These are phyloP conservation scores for Myodes glareolus DNA, from an alignment of 2,113 vertebrate species.

Conservation along the genomic window DNA sequence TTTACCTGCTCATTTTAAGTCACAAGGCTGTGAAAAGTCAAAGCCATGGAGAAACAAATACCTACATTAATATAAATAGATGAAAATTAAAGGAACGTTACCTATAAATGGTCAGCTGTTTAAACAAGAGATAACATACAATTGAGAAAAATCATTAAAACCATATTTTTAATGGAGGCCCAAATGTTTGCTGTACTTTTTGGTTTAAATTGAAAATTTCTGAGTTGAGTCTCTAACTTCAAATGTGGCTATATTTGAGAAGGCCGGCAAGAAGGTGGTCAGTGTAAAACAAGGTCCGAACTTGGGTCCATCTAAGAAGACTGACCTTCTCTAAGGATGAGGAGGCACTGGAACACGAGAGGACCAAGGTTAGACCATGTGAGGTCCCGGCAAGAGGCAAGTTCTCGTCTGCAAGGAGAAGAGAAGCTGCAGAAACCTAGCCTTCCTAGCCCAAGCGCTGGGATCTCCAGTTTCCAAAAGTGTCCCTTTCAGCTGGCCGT, in stretches of 20 bases:
- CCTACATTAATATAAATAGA: neutral
- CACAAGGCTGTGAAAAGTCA: neutral
- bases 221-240: neutral
- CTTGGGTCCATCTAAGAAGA: too few species aligned
- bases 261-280: too few species aligned
- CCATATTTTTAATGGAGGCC: neutral
- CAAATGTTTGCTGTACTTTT: neutral
- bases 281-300: neutral
- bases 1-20: neutral
- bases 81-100: neutral
- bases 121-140: neutral
- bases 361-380: too few species aligned
- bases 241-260: neutral
- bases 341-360: neutral
- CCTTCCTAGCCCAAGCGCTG: neutral
- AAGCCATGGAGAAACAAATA: neutral
- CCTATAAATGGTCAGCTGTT: neutral
- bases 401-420: neutral
- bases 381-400: neutral
- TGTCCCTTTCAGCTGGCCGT: neutral
- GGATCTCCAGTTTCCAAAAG: neutral
- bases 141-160: constrained; percentile 26
- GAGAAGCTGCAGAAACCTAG: neutral
- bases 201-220: neutral
- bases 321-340: neutral